Evolutionary conservation across 1,140 invertebrate species (phyloP), one percentile per base, ranked within the genome.

Genomic region (Notospermus geniculatus): DNA sequence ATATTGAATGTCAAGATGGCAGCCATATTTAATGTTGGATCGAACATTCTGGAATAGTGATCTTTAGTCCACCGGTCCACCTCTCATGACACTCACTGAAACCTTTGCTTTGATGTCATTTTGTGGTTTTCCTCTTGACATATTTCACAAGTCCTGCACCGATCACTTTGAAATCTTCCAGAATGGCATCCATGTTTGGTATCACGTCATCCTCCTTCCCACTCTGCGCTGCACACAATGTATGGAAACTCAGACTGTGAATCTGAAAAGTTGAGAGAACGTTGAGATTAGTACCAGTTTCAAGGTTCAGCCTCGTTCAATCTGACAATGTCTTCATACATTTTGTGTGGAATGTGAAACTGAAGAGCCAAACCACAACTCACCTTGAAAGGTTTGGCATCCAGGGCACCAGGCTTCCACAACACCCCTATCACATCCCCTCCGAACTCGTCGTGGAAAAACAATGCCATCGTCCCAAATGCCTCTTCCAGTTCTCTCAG

Each of bases 371-470:
- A 22, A 57, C 7, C 13, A 46, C 32, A 22, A 65, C 66, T 67
- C 11, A 91, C 89, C 83, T 91, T 91, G 64, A 93, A 90, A 1
- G 90, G 85, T 66, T 84, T 85, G 0, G 71, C 57, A 56, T 87
- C 84, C 23, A 86, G 77, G 1, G 85, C 82, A 54, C 83, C 73
- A 7, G 91, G 91, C 76, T 89, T 92, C 85, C 93, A 90, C 17
- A 94, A 76, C 55, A 95, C 88, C 9, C 86, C 91, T 64, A 97
- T 89, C 9, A 87, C 79, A 62, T 86, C 84, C 28, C 92, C 92
- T 23, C 93, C 93, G 82, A 89, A 92, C 0, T 83, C 81, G 79
- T 97, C 90, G 76, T 94, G 87, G 76, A 97, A 95, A 77, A 97
- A 96, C 29, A 93, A 74, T 1, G 91, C 92, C 70, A 88, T 87